Conservation (phyloP, 2,888 invertebrate genomes). For the Aleiodes alternator region DNA sequence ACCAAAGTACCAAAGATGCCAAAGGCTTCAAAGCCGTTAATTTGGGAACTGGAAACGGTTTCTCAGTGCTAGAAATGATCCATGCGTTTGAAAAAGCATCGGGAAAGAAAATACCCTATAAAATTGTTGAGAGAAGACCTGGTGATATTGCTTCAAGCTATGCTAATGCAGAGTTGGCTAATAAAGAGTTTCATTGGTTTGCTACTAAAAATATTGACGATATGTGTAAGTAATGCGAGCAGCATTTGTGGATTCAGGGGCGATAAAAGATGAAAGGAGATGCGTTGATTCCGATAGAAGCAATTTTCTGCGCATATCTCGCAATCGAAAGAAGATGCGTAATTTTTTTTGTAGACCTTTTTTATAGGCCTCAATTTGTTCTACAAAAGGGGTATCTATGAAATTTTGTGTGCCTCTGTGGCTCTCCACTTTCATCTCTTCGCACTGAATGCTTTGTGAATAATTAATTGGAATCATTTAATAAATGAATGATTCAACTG, state of each 20-base stretch:
- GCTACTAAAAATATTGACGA: conserved; percentile 85
- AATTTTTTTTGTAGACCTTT: neutral
- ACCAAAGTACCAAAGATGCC: conserved; percentile 79
- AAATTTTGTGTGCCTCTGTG: neutral
- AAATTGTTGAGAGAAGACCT: conserved; percentile 83
- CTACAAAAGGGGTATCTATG: too few relatives aligned
- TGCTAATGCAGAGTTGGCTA: conserved; percentile 88
- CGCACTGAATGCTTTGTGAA: neutral
- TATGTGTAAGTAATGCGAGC: conserved; percentile 83
- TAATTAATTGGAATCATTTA: neutral
- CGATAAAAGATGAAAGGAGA: conserved; percentile 13
- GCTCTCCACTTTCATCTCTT: neutral
- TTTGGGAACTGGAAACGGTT: conserved; percentile 91
- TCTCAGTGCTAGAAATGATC: conserved; percentile 91
- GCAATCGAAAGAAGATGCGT: neutral
- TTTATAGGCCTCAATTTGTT: neutral
- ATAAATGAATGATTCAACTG: too few relatives aligned
- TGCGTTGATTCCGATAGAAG: conserved; percentile 1
- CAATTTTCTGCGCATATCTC: neutral
- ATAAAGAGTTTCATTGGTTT: conserved; percentile 88
- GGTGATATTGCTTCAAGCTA: conserved; percentile 93
- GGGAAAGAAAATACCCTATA: conserved; percentile 84
- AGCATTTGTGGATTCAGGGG: neutral
- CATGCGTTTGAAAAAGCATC: conserved; percentile 87
- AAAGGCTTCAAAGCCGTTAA: conserved; percentile 87